These are phyloP conservation scores for Conomelus anceps DNA, from an alignment of 2,888 invertebrate genomes.

Conservation along the genomic window DNA sequence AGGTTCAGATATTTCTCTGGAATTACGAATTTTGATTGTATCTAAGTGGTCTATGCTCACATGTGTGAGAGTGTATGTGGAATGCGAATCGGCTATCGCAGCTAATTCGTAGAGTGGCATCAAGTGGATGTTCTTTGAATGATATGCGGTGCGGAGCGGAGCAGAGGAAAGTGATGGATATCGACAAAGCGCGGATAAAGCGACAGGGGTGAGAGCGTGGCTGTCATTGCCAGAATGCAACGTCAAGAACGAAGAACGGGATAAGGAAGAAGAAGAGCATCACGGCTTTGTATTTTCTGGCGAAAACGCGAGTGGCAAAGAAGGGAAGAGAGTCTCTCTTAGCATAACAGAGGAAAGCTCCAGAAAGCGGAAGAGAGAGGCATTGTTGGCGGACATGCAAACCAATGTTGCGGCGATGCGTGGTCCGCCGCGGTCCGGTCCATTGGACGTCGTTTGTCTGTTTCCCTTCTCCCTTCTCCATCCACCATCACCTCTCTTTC, in stretches of 20 bases:
- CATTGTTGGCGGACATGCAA: conserved; percentile 8
- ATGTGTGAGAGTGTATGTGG: not conserved
- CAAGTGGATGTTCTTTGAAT: too few species aligned
- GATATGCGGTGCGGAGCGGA: too few species aligned
- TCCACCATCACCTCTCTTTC: not conserved
- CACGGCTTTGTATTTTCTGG: conserved; percentile 7
- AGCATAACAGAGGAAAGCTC: conserved; percentile 9
- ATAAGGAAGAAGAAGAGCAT: not conserved
- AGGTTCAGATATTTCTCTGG: not conserved
- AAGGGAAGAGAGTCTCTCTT: conserved; percentile 2
- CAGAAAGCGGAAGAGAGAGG: conserved; percentile 5
- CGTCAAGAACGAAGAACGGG: not conserved
- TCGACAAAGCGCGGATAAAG: not conserved
- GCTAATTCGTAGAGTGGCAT: not conserved
- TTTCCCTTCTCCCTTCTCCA: not conserved
- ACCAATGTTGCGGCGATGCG: not conserved
- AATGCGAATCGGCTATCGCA: not conserved
- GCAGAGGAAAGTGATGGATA: not conserved
- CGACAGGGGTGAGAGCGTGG: not conserved
- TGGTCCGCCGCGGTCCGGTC: not conserved
- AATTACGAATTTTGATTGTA: not conserved
- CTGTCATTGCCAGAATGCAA: conserved; percentile 11
- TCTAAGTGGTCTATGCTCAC: not conserved
- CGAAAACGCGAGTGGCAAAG: conserved; percentile 1
- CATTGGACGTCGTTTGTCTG: not conserved